Conservation (phyloP, 2,797 vertebrate genomes). For the Amblyraja radiata region DNA sequence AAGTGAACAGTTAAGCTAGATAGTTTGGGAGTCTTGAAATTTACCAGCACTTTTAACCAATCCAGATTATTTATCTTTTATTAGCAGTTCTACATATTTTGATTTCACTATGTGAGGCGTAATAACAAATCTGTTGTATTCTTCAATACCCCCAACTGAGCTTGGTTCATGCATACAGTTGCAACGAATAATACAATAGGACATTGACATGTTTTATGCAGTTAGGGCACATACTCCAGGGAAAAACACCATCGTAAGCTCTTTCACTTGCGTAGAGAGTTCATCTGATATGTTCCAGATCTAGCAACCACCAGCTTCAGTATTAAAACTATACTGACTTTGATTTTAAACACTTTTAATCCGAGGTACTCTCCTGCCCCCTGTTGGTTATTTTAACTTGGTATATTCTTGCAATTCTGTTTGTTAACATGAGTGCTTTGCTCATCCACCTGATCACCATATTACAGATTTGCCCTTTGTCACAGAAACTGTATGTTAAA, state of each 20-base stretch:
- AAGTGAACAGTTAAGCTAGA: too few relatives aligned
- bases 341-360: conserved; percentile 54
- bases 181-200: not conserved
- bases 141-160: not conserved
- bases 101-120: not conserved
- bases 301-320: conserved; percentile 35
- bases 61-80: not conserved
- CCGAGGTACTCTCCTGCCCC: conserved; percentile 95
- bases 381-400: conserved; percentile 79
- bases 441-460: conserved; percentile 43
- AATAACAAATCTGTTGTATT: not conserved
- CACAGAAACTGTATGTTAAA: conserved; percentile 50
- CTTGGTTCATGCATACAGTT: not conserved
- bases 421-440: conserved; percentile 38
- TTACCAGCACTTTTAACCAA: too few relatives aligned
- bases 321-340: conserved; percentile 38
- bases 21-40: too few relatives aligned
- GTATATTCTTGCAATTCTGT: conserved; percentile 8
- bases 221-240: not conserved
- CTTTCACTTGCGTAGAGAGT: not conserved
- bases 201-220: not conserved
- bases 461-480: conserved; percentile 56
- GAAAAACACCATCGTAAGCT: not conserved
- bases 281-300: not conserved
- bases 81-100: not conserved